Evolutionary conservation across 2,797 vertebrate species (phyloP).

Genomic region (Potorous gilbertii): DNA sequence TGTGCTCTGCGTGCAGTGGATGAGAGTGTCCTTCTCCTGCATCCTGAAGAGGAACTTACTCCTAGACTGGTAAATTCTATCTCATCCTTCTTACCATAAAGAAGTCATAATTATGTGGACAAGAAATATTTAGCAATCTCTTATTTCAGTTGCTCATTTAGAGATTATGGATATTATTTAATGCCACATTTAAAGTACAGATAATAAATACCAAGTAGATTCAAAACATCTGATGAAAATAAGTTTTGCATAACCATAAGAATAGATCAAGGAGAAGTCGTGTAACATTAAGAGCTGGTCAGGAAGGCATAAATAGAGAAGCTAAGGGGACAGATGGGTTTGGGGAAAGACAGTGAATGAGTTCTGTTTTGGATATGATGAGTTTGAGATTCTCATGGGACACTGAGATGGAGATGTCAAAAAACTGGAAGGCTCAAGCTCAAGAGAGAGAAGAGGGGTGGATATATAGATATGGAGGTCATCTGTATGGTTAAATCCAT

Average conservation of each 20-base stretch:
- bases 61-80: slow-evolving; percentile 82
- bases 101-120: background rate
- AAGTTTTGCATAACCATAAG: background rate
- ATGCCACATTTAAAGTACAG: background rate
- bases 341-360: background rate
- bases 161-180: background rate
- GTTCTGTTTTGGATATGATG: background rate
- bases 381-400: background rate
- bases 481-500: background rate
- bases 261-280: background rate
- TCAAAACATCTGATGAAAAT: background rate
- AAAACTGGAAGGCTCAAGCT: background rate
- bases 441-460: background rate
- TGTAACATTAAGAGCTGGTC: background rate
- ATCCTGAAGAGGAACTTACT: slow-evolving; percentile 86
- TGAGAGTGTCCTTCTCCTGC: slow-evolving; percentile 89
- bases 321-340: background rate
- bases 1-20: slow-evolving; percentile 92
- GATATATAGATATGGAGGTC: background rate
- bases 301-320: background rate
- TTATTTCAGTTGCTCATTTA: background rate
- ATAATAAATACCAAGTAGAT: background rate
- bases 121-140: background rate
- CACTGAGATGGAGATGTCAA: background rate
- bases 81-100: background rate